Evolutionary conservation across 2,797 vertebrate species (phyloP).

Genomic region (Sebastes oblongus): DNA sequence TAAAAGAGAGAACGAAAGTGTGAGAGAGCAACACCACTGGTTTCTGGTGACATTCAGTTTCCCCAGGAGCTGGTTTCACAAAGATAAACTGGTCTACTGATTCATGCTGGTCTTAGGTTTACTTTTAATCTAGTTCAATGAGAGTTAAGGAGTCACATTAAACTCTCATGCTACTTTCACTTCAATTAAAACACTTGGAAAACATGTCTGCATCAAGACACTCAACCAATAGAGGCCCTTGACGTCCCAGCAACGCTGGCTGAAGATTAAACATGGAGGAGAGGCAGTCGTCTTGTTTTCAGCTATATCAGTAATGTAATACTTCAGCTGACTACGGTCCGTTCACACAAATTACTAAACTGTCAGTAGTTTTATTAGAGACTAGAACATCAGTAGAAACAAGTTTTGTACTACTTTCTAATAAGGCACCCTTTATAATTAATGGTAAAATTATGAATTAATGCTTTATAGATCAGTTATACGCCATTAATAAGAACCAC

Average conservation of each 20-base stretch:
- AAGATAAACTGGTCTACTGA: conserved; percentile 18
- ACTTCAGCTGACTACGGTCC: not conserved
- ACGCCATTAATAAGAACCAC: not conserved
- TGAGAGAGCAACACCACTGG: not conserved
- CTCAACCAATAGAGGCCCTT: not conserved
- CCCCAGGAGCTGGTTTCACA: conserved; percentile 38
- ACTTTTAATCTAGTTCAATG: not conserved
- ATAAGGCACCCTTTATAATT: not conserved
- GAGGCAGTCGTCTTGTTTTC: not conserved
- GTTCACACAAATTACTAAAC: not conserved
- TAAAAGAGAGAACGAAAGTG: not conserved
- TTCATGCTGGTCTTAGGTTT: not conserved
- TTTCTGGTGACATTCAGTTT: not conserved
- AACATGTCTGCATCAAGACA: not conserved
- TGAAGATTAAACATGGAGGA: not conserved
- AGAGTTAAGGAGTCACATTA: not conserved
- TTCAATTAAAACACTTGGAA: not conserved
- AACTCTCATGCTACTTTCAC: not conserved
- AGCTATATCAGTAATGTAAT: not conserved
- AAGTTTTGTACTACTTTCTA: not conserved
- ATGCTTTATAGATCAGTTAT: not conserved
- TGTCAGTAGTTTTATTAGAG: not conserved
- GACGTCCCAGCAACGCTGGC: not conserved
- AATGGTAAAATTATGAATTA: not conserved
- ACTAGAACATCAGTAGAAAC: not conserved